Base-by-base conservation (phyloP, 92 coral and sea anemone species). In the Palythoa heliodiscus region DNA sequence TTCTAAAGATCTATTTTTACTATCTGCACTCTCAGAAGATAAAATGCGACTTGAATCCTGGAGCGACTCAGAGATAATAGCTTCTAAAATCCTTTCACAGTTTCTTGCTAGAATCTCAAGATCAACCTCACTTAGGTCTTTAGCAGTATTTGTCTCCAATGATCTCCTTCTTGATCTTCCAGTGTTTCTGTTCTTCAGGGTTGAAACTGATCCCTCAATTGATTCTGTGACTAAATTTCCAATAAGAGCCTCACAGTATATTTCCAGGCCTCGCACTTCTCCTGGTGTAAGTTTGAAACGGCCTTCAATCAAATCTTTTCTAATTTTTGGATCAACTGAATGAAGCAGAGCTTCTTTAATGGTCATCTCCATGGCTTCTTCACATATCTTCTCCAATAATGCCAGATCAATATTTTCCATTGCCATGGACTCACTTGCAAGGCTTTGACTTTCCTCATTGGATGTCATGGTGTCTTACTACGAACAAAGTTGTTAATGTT, bases 331-430 rank as follows among this genome's bases (percentile, higher is more conserved):
- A 60, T 94, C 91, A 35, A 91, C 80, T 12, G 98, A 94, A 68
- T 85, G 92, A 40, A 94, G 83, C 29, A 94, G 87, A 1, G 98
- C 98, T 78, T 94, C 98, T 39, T 92, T 94, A 47, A 94, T 94
- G 11, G 98, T 94, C 98, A 94, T 94, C 77, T 87, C 89, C 55
- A 95, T 93, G 11, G 98, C 98, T 84, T 94, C 98, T 80, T 92
- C 98, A 66, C 98, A 94, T 29, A 94, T 92, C 77, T 92, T 92
- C 66, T 94, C 94, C 24, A 94, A 55, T 38, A 90, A 47, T 61
- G 88, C 82, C 10, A 90, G 77, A 73, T 90, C 60, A 35, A 54
- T 55, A 47, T 52, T 16, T 15, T 35, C 86, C 67, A 71, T 69
- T 24, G 86, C 67, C 15, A 7, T 23, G n/a, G 39, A 50, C 8